Evolutionary conservation across 2,113 vertebrate species (phyloP).

Genomic region (Tupaia tana): DNA sequence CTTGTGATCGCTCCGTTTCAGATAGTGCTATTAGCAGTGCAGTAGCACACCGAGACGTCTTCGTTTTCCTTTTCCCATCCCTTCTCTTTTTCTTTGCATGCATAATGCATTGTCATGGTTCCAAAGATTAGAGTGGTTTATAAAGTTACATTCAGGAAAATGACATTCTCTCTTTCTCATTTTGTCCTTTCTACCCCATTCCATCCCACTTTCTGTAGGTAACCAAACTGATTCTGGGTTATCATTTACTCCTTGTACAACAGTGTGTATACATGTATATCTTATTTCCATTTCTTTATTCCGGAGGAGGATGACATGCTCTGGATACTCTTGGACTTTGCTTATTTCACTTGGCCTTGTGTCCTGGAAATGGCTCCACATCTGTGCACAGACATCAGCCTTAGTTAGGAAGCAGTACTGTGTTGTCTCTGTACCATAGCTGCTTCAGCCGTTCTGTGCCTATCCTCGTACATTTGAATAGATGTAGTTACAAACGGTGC

Average conservation of each 20-base stretch:
- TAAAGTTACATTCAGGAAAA: constrained; percentile 4
- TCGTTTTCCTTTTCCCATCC: neutral
- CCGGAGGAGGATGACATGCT: neutral
- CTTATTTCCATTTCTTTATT: neutral
- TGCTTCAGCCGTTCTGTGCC: neutral
- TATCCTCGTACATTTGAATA: neutral
- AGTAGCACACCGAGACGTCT: no score
- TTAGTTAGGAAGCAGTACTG: neutral
- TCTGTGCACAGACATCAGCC: neutral
- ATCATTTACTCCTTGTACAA: neutral
- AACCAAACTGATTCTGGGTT: neutral
- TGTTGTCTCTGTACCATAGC: neutral
- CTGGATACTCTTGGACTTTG: neutral
- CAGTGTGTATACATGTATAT: neutral
- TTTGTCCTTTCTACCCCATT: neutral
- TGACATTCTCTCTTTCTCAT: neutral
- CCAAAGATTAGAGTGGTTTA: neutral
- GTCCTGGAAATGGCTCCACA: neutral
- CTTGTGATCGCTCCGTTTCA: no score
- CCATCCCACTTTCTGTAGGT: neutral
- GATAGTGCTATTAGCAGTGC: no score
- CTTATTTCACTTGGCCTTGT: neutral
- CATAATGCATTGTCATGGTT: neutral
- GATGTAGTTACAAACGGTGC: neutral
- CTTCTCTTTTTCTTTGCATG: neutral